phyloP scores from a whole-genome alignment of 2,797 vertebrate species.

The Pangasius mekongensis region DNA sequence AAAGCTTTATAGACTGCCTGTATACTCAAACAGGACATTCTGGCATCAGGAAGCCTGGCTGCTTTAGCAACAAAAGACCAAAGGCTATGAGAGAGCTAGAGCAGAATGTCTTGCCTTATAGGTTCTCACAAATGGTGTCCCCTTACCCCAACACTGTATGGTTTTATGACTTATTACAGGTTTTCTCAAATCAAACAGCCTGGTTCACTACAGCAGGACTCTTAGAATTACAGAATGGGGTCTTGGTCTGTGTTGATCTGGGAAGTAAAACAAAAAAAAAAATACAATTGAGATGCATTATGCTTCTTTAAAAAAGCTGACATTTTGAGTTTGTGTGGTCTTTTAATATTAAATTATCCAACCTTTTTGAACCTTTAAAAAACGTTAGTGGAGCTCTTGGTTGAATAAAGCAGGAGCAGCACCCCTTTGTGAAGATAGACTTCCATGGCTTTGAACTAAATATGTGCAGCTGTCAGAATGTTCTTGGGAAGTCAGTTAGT shows the following conservation, averaged over 20 bases:
- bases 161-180: background rate
- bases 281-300: background rate
- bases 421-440: slow-evolving; percentile 4
- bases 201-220: background rate
- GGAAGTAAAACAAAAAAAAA: background rate
- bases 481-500: slow-evolving; percentile 41
- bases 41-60: slow-evolving; percentile 38
- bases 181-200: background rate
- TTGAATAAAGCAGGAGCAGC: slow-evolving; percentile 4
- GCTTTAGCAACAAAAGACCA: slow-evolving; percentile 14
- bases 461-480: slow-evolving; percentile 30
- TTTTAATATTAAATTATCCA: background rate
- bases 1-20: background rate
- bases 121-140: slow-evolving; percentile 25
- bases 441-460: slow-evolving; percentile 25
- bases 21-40: background rate
- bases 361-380: background rate
- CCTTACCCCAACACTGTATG: background rate
- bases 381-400: too few species aligned
- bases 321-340: background rate
- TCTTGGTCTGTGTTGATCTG: background rate
- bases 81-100: background rate
- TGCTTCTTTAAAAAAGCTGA: background rate
- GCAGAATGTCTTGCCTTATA: slow-evolving; percentile 6
- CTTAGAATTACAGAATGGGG: background rate